Base-by-base conservation (phyloP, 1,140 invertebrate species). In the Hermetia illucens region DNA sequence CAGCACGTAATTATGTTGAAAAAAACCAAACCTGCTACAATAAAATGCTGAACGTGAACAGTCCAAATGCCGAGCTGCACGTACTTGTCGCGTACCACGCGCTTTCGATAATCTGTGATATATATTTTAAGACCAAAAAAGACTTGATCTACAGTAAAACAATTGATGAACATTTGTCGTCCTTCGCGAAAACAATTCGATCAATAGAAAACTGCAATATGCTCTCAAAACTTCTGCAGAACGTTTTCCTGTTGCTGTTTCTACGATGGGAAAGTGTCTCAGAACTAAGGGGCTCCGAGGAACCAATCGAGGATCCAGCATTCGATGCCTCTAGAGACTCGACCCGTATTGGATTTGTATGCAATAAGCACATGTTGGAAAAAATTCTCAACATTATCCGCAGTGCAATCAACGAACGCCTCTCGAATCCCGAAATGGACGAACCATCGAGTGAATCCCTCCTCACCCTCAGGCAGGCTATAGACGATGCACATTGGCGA, bases 401-500 rank as follows among this genome's bases (percentile, higher is more conserved):
- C 22, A 41, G 42, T 3, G 53, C 53, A 21, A 49, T 52, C 8
- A 57, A 52, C 6, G 53, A 59, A 27, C 55, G 54, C 36, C 31
- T 57, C n/a, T n/a, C n/a, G 19, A 53, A 59, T 25, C 52, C 52
- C 2, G 52, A 57, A 34, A 52, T 54, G 25, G 58, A 49, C 19
- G 55, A 54, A 34, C 39, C 43, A n/a, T 41, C 51, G 0, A 22
- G 41, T 5, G 43, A 43, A 2, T 35, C 45, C 6, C 36, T 49
- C 17, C 49, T 58, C 22, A 24, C 40, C 1, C 40, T 59, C 15
- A 52, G 52, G 9, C 41, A 47, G 1, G 29, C 53, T 6, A 39
- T 53, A 3, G 56, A 59, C 5, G 56, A 59, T 19, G 39, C 54
- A 1, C 22, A 56, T 0, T 59, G 56, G 56, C 58, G 56, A 34